Percentiles rank a stretch among this genome's conserved stretches.
Conservation (phyloP, 2,113 vertebrate genomes). For the Eptatretus burgeri region DNA sequence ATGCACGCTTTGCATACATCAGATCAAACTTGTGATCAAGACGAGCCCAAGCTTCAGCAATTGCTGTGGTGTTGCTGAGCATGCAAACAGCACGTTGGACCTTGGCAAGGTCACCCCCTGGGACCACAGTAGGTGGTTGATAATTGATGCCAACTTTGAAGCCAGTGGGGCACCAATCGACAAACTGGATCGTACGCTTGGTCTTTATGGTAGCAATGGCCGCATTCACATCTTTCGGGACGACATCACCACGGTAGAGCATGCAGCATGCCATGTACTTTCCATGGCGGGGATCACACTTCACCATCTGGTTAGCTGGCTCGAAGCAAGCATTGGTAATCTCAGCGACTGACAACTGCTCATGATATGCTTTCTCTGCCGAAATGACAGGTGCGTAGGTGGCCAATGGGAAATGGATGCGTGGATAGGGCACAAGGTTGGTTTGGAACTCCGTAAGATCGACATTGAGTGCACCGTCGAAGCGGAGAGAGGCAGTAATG, state of each 20-base stretch:
- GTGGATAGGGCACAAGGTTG: slow-evolving; percentile 19
- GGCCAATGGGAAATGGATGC: slow-evolving; percentile 19
- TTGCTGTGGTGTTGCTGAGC: slow-evolving; percentile 40
- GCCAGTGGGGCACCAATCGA: slow-evolving; percentile 10
- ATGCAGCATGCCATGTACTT: slow-evolving; percentile 22
- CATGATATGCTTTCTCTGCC: slow-evolving; percentile 15
- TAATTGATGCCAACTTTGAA: slow-evolving; percentile 26
- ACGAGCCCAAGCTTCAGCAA: slow-evolving; percentile 37
- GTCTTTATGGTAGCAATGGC: slow-evolving; percentile 22
- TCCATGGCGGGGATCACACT: slow-evolving; percentile 17
- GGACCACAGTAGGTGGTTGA: slow-evolving; percentile 37
- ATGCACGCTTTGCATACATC: slow-evolving; percentile 45
- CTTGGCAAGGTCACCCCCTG: slow-evolving; percentile 35
- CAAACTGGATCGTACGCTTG: slow-evolving; percentile 20
- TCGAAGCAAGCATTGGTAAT: slow-evolving; percentile 22
- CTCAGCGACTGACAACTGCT: slow-evolving; percentile 19
- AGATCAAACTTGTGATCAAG: slow-evolving; percentile 49
- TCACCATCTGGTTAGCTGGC: slow-evolving; percentile 22
- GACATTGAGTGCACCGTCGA: slow-evolving; percentile 18
- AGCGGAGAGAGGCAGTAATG: slow-evolving; percentile 15
- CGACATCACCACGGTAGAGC: slow-evolving; percentile 14
- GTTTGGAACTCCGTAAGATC: slow-evolving; percentile 20
- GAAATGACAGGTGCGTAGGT: slow-evolving; percentile 18
- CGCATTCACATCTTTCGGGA: slow-evolving; percentile 22
- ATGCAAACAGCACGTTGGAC: slow-evolving; percentile 37